These are phyloP conservation scores for Machaerirhynchus nigripectus DNA, from an alignment of 2,113 vertebrate genomes.

Conservation along the genomic window DNA sequence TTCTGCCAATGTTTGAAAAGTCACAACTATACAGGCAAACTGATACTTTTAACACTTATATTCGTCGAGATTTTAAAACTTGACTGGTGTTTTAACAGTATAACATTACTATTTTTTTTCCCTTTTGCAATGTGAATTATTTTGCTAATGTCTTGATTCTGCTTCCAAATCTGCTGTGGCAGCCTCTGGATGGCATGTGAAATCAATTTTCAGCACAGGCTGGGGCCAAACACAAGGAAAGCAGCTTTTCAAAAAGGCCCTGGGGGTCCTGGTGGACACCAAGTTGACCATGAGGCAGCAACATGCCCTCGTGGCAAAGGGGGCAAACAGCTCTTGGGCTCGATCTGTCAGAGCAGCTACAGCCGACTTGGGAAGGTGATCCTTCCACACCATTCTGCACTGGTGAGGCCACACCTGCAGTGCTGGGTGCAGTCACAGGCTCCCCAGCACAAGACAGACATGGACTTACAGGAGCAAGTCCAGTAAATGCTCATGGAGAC, in stretches of 20 bases:
- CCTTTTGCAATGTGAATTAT: background rate
- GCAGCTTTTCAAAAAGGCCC: background rate
- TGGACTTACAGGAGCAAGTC: background rate
- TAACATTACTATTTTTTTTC: background rate
- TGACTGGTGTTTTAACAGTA: background rate
- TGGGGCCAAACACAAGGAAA: background rate
- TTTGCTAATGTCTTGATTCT: background rate
- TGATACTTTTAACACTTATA: background rate
- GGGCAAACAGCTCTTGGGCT: background rate
- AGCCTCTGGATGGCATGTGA: background rate
- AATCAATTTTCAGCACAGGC: background rate
- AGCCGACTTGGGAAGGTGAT: background rate
- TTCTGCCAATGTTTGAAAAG: background rate
- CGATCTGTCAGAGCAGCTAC: fast-evolving
- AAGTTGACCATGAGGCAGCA: background rate
- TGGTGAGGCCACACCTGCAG: background rate
- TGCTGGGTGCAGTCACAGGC: background rate
- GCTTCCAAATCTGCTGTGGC: background rate
- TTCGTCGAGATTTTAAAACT: background rate
- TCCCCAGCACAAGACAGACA: background rate
- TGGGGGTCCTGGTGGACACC: background rate
- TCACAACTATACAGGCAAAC: background rate
- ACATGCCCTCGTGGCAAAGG: fast-evolving
- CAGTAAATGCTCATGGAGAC: background rate
- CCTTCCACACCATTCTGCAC: background rate